Evolutionary conservation across 1,140 invertebrate genomes (phyloP).

Genomic region (Drepana arcuata): DNA sequence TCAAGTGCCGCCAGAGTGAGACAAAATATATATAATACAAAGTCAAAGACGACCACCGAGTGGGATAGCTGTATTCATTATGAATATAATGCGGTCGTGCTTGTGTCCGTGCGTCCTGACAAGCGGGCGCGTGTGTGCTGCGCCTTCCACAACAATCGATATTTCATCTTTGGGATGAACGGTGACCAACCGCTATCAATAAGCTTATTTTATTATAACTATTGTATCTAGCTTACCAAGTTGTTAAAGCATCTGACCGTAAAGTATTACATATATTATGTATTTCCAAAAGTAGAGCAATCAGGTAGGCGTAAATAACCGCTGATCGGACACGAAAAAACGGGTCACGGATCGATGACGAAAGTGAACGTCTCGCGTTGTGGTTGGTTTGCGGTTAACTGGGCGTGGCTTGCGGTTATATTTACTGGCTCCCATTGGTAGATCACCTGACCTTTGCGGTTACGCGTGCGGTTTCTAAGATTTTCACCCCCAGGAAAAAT

Average conservation of each 20-base stretch:
- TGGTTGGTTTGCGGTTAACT: slow-evolving; percentile 67
- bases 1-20: slow-evolving; percentile 49
- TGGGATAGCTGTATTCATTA: slow-evolving; percentile 70
- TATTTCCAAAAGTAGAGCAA: too few relatives aligned
- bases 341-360: slow-evolving; percentile 56
- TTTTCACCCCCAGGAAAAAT: slow-evolving; percentile 70
- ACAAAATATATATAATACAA: slow-evolving; percentile 70
- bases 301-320: too few relatives aligned
- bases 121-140: slow-evolving; percentile 36
- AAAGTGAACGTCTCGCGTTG: slow-evolving; percentile 62
- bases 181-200: slow-evolving; percentile 37
- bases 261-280: too few relatives aligned
- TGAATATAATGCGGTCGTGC: slow-evolving; percentile 66
- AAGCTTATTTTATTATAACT: background rate
- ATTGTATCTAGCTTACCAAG: too few relatives aligned
- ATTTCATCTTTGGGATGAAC: slow-evolving; percentile 63
- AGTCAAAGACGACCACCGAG: slow-evolving; percentile 67
- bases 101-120: slow-evolving; percentile 58
- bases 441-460: slow-evolving; percentile 68
- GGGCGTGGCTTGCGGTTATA: slow-evolving; percentile 66
- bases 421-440: slow-evolving; percentile 61
- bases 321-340: slow-evolving; percentile 32
- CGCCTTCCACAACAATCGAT: slow-evolving; percentile 59
- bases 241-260: slow-evolving; percentile 9
- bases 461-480: slow-evolving; percentile 68